Evolutionary conservation across 2,888 invertebrate genomes (phyloP), one percentile per base, ranked within the genome.

Genomic region (Ommatoiulus sabulosus): DNA sequence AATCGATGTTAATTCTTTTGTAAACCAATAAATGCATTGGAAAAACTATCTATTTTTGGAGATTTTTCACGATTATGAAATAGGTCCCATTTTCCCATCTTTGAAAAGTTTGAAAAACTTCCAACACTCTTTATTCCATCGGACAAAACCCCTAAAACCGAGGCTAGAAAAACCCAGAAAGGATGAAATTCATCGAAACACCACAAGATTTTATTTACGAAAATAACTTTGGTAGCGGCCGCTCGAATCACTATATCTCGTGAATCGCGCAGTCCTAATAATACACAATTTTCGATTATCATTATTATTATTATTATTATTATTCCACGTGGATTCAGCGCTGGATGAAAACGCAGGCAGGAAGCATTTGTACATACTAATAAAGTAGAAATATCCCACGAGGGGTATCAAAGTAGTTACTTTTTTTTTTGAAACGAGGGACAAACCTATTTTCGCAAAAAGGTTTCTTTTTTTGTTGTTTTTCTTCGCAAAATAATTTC

Each of bases 131-230:
- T n/a, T n/a, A n/a, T n/a, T n/a, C n/a, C n/a, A n/a, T n/a, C n/a
- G n/a, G n/a, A n/a, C n/a, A n/a, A n/a, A n/a, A n/a, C n/a, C n/a
- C n/a, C n/a, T n/a, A n/a, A n/a, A n/a, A n/a, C n/a, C n/a, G n/a
- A n/a, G n/a, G n/a, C n/a, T n/a, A n/a, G n/a, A n/a, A n/a, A n/a
- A n/a, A n/a, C n/a, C n/a, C n/a, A n/a, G n/a, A n/a, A n/a, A n/a
- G n/a, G n/a, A n/a, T n/a, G n/a, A n/a, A n/a, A n/a, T n/a, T n/a
- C n/a, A 63, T 63, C n/a, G 93, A 91, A 93, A 95, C 52, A 94
- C 90, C 85, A 85, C 85, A 85, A 85, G 44, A 85, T 85, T 44
- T 85, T 85, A 44, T 44, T 85, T 85, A 85, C 85, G 85, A 85
- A 85, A 85, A 85, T 85, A 85, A 85, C 85, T 85, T 85, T 85